Evolutionary conservation across 2,888 invertebrate genomes (phyloP), one percentile per base, ranked within the genome.

Genomic region (Polia nebulosa): DNA sequence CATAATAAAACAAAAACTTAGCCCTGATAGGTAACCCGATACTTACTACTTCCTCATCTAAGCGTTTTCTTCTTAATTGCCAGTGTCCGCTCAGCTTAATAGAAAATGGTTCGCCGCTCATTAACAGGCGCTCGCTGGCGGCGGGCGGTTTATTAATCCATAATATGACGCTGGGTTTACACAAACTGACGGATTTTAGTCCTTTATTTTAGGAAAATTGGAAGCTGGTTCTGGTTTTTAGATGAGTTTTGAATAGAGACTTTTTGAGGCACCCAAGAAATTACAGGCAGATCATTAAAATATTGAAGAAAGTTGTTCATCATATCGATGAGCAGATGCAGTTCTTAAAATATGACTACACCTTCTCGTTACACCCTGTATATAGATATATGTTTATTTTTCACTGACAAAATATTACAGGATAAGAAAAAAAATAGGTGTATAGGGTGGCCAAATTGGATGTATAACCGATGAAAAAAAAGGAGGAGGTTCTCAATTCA

Each of bases 71-170:
- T 36, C 62, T 65, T 76, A 76, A 76, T 80, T 80, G 58, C 76
- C 57, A 32, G 81, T 76, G 81, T 76, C 70, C 77, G 76, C 41
- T 55, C 61, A 22, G 67, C 61, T 65, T 80, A 68, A 80, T 80
- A 76, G 61, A 76, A 79, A 80, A 62, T 68, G 81, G 81, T 49
- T 44, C 29, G n/a, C 25, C 29, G 51, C 76, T 76, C 81, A 76
- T 76, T 76, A 76, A 61, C 53, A 74, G 34, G 32, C 47, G 41
- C 57, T 47, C 49, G 52, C 9, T 15, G 56, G 41, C 25, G 57
- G 49, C 22, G n/a, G 39, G 13, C 27, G 73, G 53, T 76, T 76
- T 77, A 51, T 80, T 76, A 80, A 80, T 52, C 49, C 44, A 61
- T 55, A 58, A 75, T 80, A 79, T 65, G 58, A 47, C 49, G 32